These are phyloP conservation scores for Pardalotus punctatus DNA, from an alignment of 2,113 vertebrate species.

Conservation along the genomic window DNA sequence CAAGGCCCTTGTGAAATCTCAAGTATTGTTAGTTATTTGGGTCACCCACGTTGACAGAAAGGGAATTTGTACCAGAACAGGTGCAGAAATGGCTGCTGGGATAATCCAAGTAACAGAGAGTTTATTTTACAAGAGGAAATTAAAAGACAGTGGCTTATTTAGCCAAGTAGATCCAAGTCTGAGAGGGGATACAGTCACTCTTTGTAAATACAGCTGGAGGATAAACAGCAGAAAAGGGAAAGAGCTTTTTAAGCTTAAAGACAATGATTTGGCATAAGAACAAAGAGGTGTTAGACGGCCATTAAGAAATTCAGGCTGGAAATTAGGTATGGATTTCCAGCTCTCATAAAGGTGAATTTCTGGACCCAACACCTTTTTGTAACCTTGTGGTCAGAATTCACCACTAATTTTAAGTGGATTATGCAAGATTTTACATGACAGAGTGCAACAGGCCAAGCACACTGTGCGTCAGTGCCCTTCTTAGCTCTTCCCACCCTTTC, in stretches of 20 bases:
- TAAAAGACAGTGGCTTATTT: conserved; percentile 48
- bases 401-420: background rate
- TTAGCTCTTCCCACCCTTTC: background rate
- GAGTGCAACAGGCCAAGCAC: background rate
- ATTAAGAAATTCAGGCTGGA: background rate
- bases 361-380: background rate
- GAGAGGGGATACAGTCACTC: background rate
- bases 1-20: background rate
- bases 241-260: background rate
- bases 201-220: conserved; percentile 54
- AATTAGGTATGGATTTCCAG: background rate
- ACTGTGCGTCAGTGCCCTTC: background rate
- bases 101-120: conserved; percentile 3
- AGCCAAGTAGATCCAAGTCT: conserved; percentile 9
- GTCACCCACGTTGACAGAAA: conserved; percentile 17
- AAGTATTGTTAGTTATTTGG: rapidly evolving
- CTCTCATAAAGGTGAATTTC: background rate
- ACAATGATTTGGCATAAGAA: conserved; percentile 30
- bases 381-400: background rate
- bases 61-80: background rate
- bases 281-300: background rate
- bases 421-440: background rate
- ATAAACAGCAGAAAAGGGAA: conserved; percentile 26
- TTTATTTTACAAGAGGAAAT: conserved; percentile 66
- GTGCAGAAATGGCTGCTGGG: conserved; percentile 19